Base-by-base conservation (phyloP, 2,888 invertebrate genomes). In the Pteria penguin region DNA sequence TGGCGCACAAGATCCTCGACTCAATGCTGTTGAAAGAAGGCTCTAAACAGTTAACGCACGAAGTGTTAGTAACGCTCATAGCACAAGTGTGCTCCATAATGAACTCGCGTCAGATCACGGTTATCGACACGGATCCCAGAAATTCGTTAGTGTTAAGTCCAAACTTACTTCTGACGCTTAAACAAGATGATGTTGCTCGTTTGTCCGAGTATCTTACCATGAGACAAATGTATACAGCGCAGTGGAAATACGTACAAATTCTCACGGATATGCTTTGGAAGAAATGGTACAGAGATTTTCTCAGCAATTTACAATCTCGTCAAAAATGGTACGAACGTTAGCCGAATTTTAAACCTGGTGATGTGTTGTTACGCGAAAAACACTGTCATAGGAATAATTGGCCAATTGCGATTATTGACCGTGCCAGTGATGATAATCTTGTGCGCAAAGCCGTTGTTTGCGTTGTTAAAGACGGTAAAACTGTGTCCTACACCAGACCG, bases 241-340 rank as follows among this genome's bases (percentile, higher is more conserved):
- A 27, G 18, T 60, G 60, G 60, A 60, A 60, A 60, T 27, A 60
- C 27, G 60, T 60, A 18, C 60, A 60, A 27, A 18, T 60, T 24
- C 60, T 60, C 27, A 14, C 60, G 18, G 60, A 60, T 18, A 26
- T 60, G 27, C 27, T 60, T 60, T 60, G 60, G 60, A 60, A 60
- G 4, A 55, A 18, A 22, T n/a, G 4, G 22, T n/a, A n/a, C n/a
- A n/a, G 27, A 60, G 60, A 60, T 14, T 27, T 60, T 26, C 60
- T 27, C 27, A 27, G 27, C 4, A 18, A 24, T 18, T 60, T 60
- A 27, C 60, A 60, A 14, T 8, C 27, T 27, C 22, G 60, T 26
- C 60, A 27, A 18, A 60, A 60, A 27, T 60, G 60, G 60, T 60
- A 27, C 18, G 14, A 26, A n/a, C 18, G 27, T 24, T 8, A 26